Base-by-base conservation (phyloP, 2,113 vertebrate genomes). In the Vidua chalybeata region DNA sequence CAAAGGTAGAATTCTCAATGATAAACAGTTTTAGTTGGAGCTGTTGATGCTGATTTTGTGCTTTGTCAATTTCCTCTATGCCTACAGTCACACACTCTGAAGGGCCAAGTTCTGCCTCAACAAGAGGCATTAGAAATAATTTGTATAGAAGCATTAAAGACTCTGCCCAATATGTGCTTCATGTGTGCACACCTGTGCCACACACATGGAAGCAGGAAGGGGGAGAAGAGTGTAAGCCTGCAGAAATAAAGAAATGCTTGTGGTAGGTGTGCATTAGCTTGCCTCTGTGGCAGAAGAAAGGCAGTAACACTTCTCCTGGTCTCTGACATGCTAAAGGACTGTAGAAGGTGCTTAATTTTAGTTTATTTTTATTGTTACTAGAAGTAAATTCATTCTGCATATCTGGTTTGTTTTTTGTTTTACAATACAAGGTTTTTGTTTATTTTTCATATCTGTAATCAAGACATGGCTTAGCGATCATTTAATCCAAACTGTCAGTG, bases 51-150 rank as follows among this genome's bases (percentile, higher is more conserved):
- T 48, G 23, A 83, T 78, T 56, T 62, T 89, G 8, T 80, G 54
- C 21, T 61, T 69, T 69, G 55, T 45, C 35, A 52, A 5, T 66
- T 92, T 20, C 2, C 19, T 81, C 8, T 74, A 0, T 43, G 18
- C 5, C 7, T 11, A 21, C 1, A 63, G 7, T 58, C 22, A 17
- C 0, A 1, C 1, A 10, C 17, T 48, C 27, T 75, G 56, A 76
- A 88, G 23, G 5, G 7, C 13, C 10, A 9, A 3, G 23, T 46
- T 74, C 28, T 62, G 18, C 20, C 33, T 75, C 35, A 62, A 41
- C 9, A 67, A 41, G 82, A 76, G 62, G 5, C 3, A 20, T 56
- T 61, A 68, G 39, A 86, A 80, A 13, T 79, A 52, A 28, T n/a
- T 83, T 61, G 28, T 46, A 3, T 2, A 58, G 45, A 58, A 77